Conservation (phyloP, 2,797 vertebrate species). For the Scolopax rusticola region DNA sequence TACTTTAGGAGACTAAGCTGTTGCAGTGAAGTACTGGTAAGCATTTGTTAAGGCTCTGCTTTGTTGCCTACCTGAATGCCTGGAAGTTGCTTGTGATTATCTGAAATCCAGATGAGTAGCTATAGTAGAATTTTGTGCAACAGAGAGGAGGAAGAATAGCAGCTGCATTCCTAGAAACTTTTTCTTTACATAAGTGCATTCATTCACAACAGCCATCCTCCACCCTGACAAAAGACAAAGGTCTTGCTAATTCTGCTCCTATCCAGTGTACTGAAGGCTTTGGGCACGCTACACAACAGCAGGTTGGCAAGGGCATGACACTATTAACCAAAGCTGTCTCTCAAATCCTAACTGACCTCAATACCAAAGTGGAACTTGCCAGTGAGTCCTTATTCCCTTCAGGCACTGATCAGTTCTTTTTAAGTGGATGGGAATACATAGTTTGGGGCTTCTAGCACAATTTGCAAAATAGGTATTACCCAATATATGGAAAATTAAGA, state of each 20-base stretch:
- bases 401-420: background rate
- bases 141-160: background rate
- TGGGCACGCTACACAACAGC: background rate
- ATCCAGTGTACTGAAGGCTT: background rate
- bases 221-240: background rate
- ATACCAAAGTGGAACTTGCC: background rate
- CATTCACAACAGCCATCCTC: background rate
- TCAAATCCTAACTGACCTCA: slow-evolving; percentile 51
- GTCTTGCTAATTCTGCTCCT: background rate
- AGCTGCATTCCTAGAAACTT: background rate
- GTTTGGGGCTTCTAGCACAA: background rate
- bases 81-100: background rate
- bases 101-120: background rate
- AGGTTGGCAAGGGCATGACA: slow-evolving; percentile 35
- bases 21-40: background rate
- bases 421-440: background rate
- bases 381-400: background rate
- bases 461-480: background rate
- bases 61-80: background rate
- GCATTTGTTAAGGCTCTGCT: background rate
- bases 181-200: background rate
- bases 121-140: background rate
- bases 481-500: background rate
- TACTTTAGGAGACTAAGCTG: background rate
- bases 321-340: slow-evolving; percentile 44